A percentile compares a stretch with the other conserved stretches of the same genome.
phyloP scores from a whole-genome alignment of 2,888 invertebrate species.

The Atrina japonica region DNA sequence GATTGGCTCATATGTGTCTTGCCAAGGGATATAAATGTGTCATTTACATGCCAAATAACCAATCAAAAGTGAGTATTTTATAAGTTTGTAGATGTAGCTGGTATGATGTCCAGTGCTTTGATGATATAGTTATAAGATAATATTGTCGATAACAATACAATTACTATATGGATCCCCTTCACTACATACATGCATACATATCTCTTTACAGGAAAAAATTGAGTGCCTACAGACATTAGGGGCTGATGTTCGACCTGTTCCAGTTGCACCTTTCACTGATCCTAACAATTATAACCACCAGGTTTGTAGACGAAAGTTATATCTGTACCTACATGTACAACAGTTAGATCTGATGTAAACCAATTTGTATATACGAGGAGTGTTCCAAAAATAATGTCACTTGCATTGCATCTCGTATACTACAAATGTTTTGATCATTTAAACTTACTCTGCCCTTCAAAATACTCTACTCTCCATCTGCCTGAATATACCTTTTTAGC shows the following conservation, averaged over 20 bases:
- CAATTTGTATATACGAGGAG: too few species aligned
- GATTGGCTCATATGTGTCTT: conserved; percentile 80
- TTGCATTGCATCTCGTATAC: too few species aligned
- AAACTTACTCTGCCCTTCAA: too few species aligned
- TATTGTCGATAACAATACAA: too few species aligned
- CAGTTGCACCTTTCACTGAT: conserved; percentile 78
- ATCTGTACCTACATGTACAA: too few species aligned
- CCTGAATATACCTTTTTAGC: too few species aligned
- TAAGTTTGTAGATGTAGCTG: not conserved
- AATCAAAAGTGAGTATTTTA: conserved; percentile 71
- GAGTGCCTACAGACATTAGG: conserved; percentile 77
- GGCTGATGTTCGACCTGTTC: conserved; percentile 77
- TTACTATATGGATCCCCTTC: too few species aligned
- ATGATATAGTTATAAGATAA: not conserved
- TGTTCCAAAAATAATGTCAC: too few species aligned
- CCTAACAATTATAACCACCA: conserved; percentile 80
- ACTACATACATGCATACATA: too few species aligned
- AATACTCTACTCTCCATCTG: too few species aligned
- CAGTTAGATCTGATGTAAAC: too few species aligned
- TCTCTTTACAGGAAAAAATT: conserved; percentile 75
- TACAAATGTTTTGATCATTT: too few species aligned
- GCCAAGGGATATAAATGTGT: conserved; percentile 80
- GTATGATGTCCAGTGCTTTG: not conserved
- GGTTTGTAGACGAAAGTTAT: conserved; percentile 46
- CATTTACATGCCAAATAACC: conserved; percentile 80